Base-by-base conservation (phyloP, 2,888 invertebrate species). In the Heliconius hortense region DNA sequence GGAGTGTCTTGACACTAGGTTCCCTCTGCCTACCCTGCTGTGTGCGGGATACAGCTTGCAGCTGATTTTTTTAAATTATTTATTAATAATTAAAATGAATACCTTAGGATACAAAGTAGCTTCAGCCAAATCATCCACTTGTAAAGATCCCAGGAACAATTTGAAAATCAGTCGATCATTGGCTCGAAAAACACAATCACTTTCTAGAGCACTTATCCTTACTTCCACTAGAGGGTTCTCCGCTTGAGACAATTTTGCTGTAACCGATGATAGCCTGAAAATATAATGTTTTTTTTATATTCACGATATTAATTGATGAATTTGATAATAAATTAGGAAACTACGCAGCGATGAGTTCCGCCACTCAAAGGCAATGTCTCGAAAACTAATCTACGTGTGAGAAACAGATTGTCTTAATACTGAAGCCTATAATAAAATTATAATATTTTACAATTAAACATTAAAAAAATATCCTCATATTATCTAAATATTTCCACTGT, bases 81-180 rank as follows among this genome's bases (percentile, higher is more conserved):
- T 7, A 21, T 48, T 48, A 48, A 48, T 48, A 69, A 67, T 60
- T 1, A 73, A 15, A 59, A 56, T 28, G 1, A 13, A 78, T 84
- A 96, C 96, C 94, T 96, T 97, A 0, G 96, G 95, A 85, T 97
- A 97, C 18, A 97, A 90, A 0, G 97, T 97, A 68, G 96, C 95
- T 73, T 96, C 96, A 5, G 96, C 95, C 43, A 97, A 87, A 86
- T 97, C 97, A 80, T 97, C 96, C 3, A 97, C 91, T 10, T 95
- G 94, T 63, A 97, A 86, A 8, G 95, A 95, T 76, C 95, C 95
- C 48, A 97, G 92, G 84, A 95, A 96, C 28, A 96, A 94, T 77
- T 96, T 94, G 82, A 97, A 94, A 53, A 97, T 96, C 91, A 96
- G 96, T 82, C 96, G 94, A 84, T 97, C 97, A 82, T 97, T 97